Percentiles rank a stretch among this genome's conserved stretches.
phyloP scores from a whole-genome alignment of 92 coral and sea anemone genomes.

The Zoanthus sociatus region DNA sequence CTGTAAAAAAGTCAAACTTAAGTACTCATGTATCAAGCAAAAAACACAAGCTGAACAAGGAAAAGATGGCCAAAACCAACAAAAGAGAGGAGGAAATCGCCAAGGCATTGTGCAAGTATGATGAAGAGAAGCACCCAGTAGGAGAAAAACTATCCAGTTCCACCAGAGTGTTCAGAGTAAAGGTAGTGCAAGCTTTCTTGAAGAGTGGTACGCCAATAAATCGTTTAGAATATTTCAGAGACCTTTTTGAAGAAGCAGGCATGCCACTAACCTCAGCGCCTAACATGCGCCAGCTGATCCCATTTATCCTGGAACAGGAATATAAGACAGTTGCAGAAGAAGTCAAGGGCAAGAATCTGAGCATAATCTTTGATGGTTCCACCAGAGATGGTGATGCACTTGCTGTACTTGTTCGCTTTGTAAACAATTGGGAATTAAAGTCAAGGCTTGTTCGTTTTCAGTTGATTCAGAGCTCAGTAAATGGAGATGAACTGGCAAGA shows the following conservation, averaged over 20 bases:
- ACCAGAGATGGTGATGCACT: slow-evolving; percentile 62
- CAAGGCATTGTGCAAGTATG: slow-evolving; percentile 59
- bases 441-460: slow-evolving; percentile 48
- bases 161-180: slow-evolving; percentile 53
- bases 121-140: slow-evolving; percentile 49
- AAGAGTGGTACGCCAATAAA: slow-evolving; percentile 61
- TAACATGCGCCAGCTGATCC: slow-evolving; percentile 60
- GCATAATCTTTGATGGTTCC: slow-evolving; percentile 60
- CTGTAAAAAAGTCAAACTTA: slow-evolving; percentile 41
- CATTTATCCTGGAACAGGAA: slow-evolving; percentile 63
- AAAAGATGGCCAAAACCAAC: slow-evolving; percentile 14
- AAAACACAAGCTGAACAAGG: slow-evolving; percentile 56
- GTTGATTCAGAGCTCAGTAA: slow-evolving; percentile 46
- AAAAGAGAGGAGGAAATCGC: slow-evolving; percentile 51
- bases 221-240: slow-evolving; percentile 53
- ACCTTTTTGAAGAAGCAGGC: slow-evolving; percentile 60
- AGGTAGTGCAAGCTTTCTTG: slow-evolving; percentile 51
- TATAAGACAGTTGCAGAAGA: slow-evolving; percentile 48
- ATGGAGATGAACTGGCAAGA: slow-evolving; percentile 58
- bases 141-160: slow-evolving; percentile 47
- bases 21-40: slow-evolving; percentile 51
- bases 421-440: slow-evolving; percentile 49
- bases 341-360: slow-evolving; percentile 51
- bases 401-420: slow-evolving; percentile 55
- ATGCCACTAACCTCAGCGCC: slow-evolving; percentile 50